Evolutionary conservation across 2,113 vertebrate genomes (phyloP), one percentile per base, ranked within the genome.

Genomic region (Hylia prasina): DNA sequence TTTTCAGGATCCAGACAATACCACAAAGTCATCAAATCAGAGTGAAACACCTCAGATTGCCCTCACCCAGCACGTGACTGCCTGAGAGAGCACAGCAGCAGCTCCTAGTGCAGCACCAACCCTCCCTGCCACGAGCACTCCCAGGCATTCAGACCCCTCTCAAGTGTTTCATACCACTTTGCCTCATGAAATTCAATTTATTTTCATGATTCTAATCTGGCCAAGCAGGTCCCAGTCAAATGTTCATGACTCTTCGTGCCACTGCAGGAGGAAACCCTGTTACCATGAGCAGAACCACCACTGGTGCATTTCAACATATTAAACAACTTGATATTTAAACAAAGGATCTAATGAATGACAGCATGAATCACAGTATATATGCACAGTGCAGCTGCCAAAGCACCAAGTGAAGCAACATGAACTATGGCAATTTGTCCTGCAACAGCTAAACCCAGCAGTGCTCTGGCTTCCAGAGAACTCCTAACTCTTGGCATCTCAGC

Each of bases 241-340:
- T 1, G 5, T 11, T 50, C 10, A 6, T 0, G 0, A 15, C 21
- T 45, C 19, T 27, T 39, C 0, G 0, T 2, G 6, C 33, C 5
- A 11, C 53, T 69, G 47, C 7, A 71, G 42, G 24, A 39, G 16
- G 23, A 39, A 69, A 58, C 23, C 42, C 15, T n/a, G 53, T 19
- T 31, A 30, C 19, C 40, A 21, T 1, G 4, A 78, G 27, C 50
- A 82, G 19, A 71, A 11, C 13, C n/a, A 21, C 9, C 28, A 4
- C 31, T 31, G 44, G 25, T 3, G 1, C 15, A 35, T 61, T 78
- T 44, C 25, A 68, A 27, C 61, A 48, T 18, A n/a, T 14, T 48
- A 15, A 79, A 79, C 61, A 42, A 63, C 19, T 1, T 40, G 6
- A 0, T 66, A 58, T 50, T 81, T 72, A 45, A 87, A 63, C 27